Evolutionary conservation across 1,140 invertebrate species (phyloP).

Genomic region (Saccostrea glomerata): DNA sequence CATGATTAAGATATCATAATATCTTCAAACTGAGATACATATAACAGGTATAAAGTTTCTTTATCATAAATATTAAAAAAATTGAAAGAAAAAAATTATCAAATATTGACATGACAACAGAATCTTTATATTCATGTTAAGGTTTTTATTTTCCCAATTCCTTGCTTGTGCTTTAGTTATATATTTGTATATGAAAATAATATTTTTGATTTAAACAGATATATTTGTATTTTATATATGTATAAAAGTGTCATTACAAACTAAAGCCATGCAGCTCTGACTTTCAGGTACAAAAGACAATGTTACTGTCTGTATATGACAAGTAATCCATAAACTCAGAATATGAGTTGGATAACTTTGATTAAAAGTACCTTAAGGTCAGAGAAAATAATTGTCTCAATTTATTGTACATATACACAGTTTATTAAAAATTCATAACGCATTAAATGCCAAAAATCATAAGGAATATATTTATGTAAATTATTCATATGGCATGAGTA

Average conservation of each 20-base stretch:
- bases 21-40: too few species aligned
- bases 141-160: too few species aligned
- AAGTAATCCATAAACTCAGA: not conserved
- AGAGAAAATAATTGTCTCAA: not conserved
- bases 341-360: slow-evolving; percentile 15
- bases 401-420: not conserved
- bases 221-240: not conserved
- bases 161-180: too few species aligned
- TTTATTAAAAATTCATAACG: not conserved
- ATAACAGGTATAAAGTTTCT: too few species aligned
- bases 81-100: too few species aligned
- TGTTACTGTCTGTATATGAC: not conserved
- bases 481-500: not conserved
- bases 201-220: not conserved
- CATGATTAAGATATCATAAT: too few species aligned
- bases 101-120: too few species aligned
- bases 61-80: too few species aligned
- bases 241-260: not conserved
- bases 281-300: not conserved
- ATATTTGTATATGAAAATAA: not conserved
- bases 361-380: not conserved
- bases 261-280: slow-evolving; percentile 11
- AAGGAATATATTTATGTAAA: too few species aligned
- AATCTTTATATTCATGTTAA: too few species aligned
- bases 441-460: too few species aligned